Percentiles rank a stretch among this genome's conserved stretches.
Evolutionary conservation across 2,797 vertebrate genomes (phyloP).

Genomic region (Mionectes olivaceus): DNA sequence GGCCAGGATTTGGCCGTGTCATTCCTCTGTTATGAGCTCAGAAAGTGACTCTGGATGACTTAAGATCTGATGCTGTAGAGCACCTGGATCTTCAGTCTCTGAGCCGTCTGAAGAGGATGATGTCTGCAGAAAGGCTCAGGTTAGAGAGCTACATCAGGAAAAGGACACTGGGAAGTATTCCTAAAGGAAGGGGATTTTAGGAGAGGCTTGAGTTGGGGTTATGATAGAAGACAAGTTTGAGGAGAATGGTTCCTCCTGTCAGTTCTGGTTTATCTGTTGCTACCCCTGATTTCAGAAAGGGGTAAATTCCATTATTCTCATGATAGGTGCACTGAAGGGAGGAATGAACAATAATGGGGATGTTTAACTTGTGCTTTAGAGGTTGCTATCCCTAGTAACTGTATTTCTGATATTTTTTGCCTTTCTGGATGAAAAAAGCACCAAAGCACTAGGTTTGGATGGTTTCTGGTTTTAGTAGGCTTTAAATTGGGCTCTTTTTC

Average conservation of each 20-base stretch:
- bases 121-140: not conserved
- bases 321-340: not conserved
- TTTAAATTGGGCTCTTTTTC: not conserved
- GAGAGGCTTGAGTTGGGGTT: not conserved
- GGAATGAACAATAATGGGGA: not conserved
- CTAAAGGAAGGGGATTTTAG: not conserved
- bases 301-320: not conserved
- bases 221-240: not conserved
- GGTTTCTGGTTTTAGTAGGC: not conserved
- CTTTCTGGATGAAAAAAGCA: not conserved
- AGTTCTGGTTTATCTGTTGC: not conserved
- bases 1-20: not conserved
- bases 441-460: not conserved
- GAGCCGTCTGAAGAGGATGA: not conserved
- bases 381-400: not conserved
- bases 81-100: not conserved
- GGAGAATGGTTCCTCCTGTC: not conserved
- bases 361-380: not conserved
- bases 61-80: not conserved
- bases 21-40: rapidly evolving
- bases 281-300: not conserved
- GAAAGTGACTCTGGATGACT: not conserved
- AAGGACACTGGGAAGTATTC: not conserved
- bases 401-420: not conserved
- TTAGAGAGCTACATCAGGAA: not conserved